Evolutionary conservation across 2,797 vertebrate species (phyloP), one percentile per base, ranked within the genome.

Genomic region (Sebastes iracundus): DNA sequence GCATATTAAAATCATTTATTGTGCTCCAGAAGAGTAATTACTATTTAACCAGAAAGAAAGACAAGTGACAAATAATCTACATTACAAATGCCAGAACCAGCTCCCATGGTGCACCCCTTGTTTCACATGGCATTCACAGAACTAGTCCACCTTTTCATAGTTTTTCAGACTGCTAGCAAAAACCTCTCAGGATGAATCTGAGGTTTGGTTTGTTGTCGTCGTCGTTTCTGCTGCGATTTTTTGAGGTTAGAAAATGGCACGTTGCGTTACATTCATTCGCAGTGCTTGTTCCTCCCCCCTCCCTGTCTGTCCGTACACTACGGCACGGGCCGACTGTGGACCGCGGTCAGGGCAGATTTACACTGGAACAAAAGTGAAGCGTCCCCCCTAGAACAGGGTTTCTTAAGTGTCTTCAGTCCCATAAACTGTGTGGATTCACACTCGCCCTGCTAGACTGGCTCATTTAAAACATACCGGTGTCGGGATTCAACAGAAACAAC

Each of bases 1-100:
- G 94, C 95, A 95, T 96, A 95, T 96, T 96, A 96, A 96, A 96
- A 96, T 95, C 88, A 95, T 96, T 96, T 96, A 96, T 96, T 96
- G 95, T 96, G 95, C 95, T 96, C 95, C 94, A 95, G 94, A 96
- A 96, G 95, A 96, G 94, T 95, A 96, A 96, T 95, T 95, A 95
- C 95, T 96, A 96, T 96, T 95, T 95, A 96, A 96, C 93, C 95
- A 95, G 95, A 95, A 96, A 96, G 90, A 94, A 95, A 96, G 95
- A 96, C 95, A 95, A 94, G 95, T 96, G 95, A 96, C 96, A 95
- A 96, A 95, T 93, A 96, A 95, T 95, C 93, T 95, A 96, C 95
- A 96, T 95, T 95, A 96, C 94, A 94, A 94, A 94, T 94, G 93
- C 91, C 90, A 94, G 90, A 94, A 94, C 89, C 93, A 93, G 92